Evolutionary conservation across 2,113 vertebrate species (phyloP), one percentile per base, ranked within the genome.

Genomic region (Danionella cerebrum): DNA sequence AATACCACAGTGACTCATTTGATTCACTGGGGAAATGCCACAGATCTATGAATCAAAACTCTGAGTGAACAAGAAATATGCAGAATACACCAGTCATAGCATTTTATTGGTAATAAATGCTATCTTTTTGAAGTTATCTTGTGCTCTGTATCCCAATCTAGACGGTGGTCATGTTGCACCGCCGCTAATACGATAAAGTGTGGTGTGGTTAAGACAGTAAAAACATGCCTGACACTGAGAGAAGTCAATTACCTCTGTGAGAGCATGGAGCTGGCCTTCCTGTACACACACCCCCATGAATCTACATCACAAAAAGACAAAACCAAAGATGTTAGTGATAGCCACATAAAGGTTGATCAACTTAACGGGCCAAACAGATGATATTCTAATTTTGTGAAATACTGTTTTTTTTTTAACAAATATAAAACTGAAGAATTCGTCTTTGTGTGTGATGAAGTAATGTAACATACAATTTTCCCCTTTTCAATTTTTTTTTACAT

Each of bases 231-330:
- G 69, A 64, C 33, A n/a, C n/a, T n/a, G n/a, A n/a, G 57, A 14
- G 63, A 42, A 18, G 52, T 29, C 13, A 82, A 93, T 84, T 94
- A 99, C 96, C 94, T 99, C 96, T 54, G 92, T 98, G 83, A 99
- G 88, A 69, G 96, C 96, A 55, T 99, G 96, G 54, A 99, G 88
- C 69, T 98, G 95, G 80, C 96, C 96, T 86, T 98, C 90, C 74
- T 99, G 96, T 77, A 98, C 91, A 83, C 96, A 98, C 68, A 98
- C 96, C 64, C 96, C 96, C 88, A 94, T 95, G 84, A 97, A 99
- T 90, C 96, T 99, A 82, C 12, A 48, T 12, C 22, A 29, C 5
- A 58, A 47, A 67, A 25, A 58, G 14, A 47, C 11, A 39, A 22
- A 62, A 25, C n/a, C n/a, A n/a, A n/a, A n/a, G n/a, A n/a, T n/a